Evolutionary conservation across 2,797 vertebrate species (phyloP), one percentile per base, ranked within the genome.

Genomic region (Petrocephalus schoutedeni): DNA sequence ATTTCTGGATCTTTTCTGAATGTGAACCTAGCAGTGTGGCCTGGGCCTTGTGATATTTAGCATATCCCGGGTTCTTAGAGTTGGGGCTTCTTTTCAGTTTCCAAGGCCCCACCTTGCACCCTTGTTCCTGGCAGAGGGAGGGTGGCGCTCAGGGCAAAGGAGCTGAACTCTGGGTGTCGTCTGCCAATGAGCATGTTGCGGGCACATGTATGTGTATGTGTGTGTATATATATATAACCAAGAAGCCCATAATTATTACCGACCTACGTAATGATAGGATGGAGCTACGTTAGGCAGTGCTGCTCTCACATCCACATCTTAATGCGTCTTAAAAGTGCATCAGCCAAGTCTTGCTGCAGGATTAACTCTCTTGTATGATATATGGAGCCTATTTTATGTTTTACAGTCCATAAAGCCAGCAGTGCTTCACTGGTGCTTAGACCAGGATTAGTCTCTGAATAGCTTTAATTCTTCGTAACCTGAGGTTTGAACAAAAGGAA

Each of bases 171-270:
- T 61, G 77, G 57, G 41, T 90, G 82, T 91, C 89, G 90, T 94
- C 93, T 92, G 91, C 90, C 95, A 94, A 95, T 94, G 94, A 94
- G 93, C 93, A 94, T 93, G 93, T 94, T 93, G 89, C 61, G 86
- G 56, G 85, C 54, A 14, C 14, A 54, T 58, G 49, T 6, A 8
- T 49, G 45, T 49, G 45, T 53, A 7, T 53, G 6, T 53, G 51
- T 53, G 51, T 53, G 51, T 53, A 53, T 54, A 2, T 54, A 2
- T 54, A 54, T 54, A 54, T 54, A 54, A 54, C 36, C 61, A 64
- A 64, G 61, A 64, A 64, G 9, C 23, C 61, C 4, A 32, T 67
- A 67, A 67, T 67, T 67, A 64, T 67, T 32, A 32, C 28, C 10
- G 61, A 67, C 23, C 61, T 32, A 32, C 10, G 10, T 67, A 67